Evolutionary conservation across 2,888 invertebrate species (phyloP).

Genomic region (Lacanobia wlatinum): DNA sequence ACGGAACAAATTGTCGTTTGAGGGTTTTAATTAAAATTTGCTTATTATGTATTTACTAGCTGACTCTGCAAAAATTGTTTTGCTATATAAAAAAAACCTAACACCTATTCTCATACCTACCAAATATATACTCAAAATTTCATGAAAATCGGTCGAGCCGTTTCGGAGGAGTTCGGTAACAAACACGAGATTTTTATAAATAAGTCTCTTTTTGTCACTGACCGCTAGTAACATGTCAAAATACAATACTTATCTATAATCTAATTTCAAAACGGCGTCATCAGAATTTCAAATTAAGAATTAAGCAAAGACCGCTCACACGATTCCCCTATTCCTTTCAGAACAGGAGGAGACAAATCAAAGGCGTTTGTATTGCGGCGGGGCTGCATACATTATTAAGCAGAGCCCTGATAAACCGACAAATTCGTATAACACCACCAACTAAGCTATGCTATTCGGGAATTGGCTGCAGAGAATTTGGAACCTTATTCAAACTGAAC

Average conservation of each 20-base stretch:
- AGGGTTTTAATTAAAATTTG: too few relatives aligned
- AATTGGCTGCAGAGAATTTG: neutral
- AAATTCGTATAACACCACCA: constrained; percentile 66
- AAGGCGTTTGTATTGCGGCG: constrained; percentile 79
- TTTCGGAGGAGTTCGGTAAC: too few relatives aligned
- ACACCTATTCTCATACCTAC: too few relatives aligned
- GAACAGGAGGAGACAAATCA: constrained; percentile 77
- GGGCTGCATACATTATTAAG: constrained; percentile 82
- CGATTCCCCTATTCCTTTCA: constrained; percentile 55
- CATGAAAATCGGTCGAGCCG: too few relatives aligned
- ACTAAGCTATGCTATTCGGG: constrained; percentile 12
- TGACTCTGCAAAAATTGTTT: too few relatives aligned
- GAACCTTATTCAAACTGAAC: constrained; percentile 26
- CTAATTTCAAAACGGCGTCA: constrained; percentile 5
- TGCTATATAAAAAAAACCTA: too few relatives aligned
- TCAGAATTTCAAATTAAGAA: neutral
- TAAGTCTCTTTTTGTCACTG: neutral
- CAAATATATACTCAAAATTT: too few relatives aligned
- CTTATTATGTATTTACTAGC: too few relatives aligned
- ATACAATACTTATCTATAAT: neutral
- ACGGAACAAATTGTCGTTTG: too few relatives aligned
- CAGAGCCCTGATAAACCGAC: constrained; percentile 74
- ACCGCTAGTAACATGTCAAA: neutral
- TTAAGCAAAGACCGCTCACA: constrained; percentile 23
- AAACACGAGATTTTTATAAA: too few relatives aligned